Evolutionary conservation across 1,140 invertebrate genomes (phyloP).

Genomic region (Triops cancriformis): DNA sequence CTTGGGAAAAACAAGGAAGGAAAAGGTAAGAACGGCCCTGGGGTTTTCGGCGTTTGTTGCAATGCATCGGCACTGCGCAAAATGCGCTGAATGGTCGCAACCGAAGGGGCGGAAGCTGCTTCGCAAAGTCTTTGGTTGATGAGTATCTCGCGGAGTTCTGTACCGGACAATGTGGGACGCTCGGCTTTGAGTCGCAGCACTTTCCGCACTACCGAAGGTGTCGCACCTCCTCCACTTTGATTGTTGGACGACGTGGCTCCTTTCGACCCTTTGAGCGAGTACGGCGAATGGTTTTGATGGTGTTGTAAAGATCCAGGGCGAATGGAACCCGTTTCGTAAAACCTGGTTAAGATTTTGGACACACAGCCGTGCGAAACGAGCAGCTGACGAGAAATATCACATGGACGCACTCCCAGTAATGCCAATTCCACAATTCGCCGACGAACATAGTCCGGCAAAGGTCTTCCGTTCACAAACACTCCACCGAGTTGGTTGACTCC

Average conservation of each 20-base stretch:
- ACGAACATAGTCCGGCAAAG: constrained; percentile 85
- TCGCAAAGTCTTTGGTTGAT: constrained; percentile 75
- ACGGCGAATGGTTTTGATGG: constrained; percentile 22
- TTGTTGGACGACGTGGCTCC: background rate
- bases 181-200: constrained; percentile 83
- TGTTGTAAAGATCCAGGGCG: constrained; percentile 71
- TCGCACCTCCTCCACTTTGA: constrained; percentile 65
- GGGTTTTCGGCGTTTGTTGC: background rate
- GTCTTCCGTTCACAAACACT: constrained; percentile 91
- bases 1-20: background rate
- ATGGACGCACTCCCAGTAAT: constrained; percentile 75
- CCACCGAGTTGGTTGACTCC: constrained; percentile 93
- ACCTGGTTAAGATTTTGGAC: constrained; percentile 94
- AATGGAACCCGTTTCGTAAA: constrained; percentile 90
- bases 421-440: constrained; percentile 88
- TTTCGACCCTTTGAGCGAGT: background rate
- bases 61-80: constrained; percentile 60
- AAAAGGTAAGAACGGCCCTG: background rate
- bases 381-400: constrained; percentile 89
- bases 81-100: constrained; percentile 90
- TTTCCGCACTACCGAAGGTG: constrained; percentile 83
- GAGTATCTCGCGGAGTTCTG: constrained; percentile 82
- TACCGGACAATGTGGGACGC: constrained; percentile 85
- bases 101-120: constrained; percentile 50
- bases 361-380: constrained; percentile 91